Conservation (phyloP, 2,113 vertebrate species). For the Cynoglossus semilaevis region DNA sequence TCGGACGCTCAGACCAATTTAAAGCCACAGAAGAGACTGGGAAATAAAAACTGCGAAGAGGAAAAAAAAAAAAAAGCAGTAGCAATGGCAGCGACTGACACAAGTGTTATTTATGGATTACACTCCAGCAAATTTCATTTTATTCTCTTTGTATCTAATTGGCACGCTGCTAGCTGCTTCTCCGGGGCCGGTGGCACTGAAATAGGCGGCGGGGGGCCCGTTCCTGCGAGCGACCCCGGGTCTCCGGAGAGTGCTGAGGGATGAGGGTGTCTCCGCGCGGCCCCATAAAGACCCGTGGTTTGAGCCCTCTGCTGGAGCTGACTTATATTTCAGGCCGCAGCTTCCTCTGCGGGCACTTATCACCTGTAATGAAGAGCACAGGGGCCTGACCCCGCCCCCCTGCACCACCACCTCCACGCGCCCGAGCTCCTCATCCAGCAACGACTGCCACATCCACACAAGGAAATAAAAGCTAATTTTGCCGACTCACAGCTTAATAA, state of each 20-base stretch:
- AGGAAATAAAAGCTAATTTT: neutral
- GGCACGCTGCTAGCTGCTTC: constrained; percentile 34
- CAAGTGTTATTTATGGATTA: constrained; percentile 49
- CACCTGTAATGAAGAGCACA: constrained; percentile 68
- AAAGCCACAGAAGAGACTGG: constrained; percentile 23
- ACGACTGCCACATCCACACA: no score
- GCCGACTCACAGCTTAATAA: neutral
- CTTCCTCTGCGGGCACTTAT: constrained; percentile 67
- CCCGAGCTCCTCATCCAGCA: neutral
- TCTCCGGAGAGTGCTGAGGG: constrained; percentile 52
- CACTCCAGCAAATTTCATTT: constrained; percentile 40
- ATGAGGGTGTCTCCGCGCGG: constrained; percentile 47
- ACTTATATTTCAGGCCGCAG: constrained; percentile 27
- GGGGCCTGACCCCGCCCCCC: constrained; percentile 27
- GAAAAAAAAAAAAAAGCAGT: constrained; percentile 12
- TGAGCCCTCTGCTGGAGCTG: constrained; percentile 4
- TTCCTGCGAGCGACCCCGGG: constrained; percentile 34
- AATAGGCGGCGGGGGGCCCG: constrained; percentile 46
- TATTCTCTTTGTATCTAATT: constrained; percentile 58
- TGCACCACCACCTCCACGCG: neutral
- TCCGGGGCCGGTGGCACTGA: constrained; percentile 8
- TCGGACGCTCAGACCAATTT: constrained; percentile 14
- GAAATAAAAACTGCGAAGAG: constrained; percentile 27
- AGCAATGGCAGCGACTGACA: constrained; percentile 23
- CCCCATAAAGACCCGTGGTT: constrained; percentile 54